Evolutionary conservation across 2,888 invertebrate genomes (phyloP), one percentile per base, ranked within the genome.

Genomic region (Smittia sp.): DNA sequence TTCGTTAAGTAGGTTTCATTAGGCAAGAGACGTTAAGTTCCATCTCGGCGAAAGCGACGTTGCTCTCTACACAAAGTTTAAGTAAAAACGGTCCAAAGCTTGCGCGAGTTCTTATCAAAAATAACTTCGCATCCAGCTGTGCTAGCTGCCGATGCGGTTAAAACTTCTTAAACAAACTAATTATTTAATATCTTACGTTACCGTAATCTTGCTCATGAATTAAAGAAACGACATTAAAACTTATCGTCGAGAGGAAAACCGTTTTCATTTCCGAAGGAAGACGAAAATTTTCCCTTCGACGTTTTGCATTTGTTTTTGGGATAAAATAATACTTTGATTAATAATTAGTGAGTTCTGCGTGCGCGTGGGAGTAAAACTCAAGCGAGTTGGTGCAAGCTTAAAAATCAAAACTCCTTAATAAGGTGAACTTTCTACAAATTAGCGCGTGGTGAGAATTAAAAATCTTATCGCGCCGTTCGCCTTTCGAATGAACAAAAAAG

Each of bases 271-370:
- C n/a, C 46, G 46, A 2, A 11, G 2, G 46, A 32, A 32, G n/a
- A 46, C 4, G 15, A 46, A 46, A 15, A n/a, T 46, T 46, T 11
- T 46, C 11, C n/a, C 46, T 2, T 46, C 46, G 46, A 3, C 46
- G 18, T 58, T 58, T 58, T 18, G 13, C 22, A 3, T 18, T 22
- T 22, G 7, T 52, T 58, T 58, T 58, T 58, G 18, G 58, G 58
- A 22, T 58, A 58, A 22, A 58, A 58, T 58, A 58, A 58, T 58
- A 58, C 58, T 58, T 46, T 58, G 58, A 58, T 58, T 58, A 46
- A 46, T 58, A 20, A 20, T 58, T 20, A 58, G 58, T 58, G 58
- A 58, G 58, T 58, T 58, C 1, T 58, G 58, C 58, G 58, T 58
- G 22, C n/a, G 58, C 58, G 22, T 58, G 22, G 58, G 58, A 58